Base-by-base conservation (phyloP, 2,113 vertebrate genomes). In the Elephas maximus region DNA sequence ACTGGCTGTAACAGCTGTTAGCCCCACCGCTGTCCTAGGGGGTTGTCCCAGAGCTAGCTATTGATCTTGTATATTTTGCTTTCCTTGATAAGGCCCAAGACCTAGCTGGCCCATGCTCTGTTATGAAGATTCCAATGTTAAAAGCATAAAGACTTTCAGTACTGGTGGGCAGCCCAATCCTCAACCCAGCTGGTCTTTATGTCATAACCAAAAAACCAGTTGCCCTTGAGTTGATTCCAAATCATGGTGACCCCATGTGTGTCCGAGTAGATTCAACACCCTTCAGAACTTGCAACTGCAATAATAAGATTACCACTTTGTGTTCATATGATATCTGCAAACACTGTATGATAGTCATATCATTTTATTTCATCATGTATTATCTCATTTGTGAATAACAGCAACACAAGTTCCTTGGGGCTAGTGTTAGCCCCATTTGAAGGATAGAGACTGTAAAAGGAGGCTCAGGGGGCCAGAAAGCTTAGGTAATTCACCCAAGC, bases 331-430 rank as follows among this genome's bases (percentile, higher is more conserved):
- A 67, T 74, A 37, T 63, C 62, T 88, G 57, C 20, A 7, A 18
- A 4, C 0, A 1, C 24, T 41, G 3, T 26, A 2, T 28, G n/a
- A 5, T 26, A 37, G 23, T 74, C 0, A 2, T 33, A 48, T 7
- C 17, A 10, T 23, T 65, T 18, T 26, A 45, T 6, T 21, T 10
- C 17, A 28, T 81, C 86, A 53, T 37, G 26, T 4, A 5, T 2
- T 2, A n/a, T 18, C 51, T 88, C 33, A 44, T 57, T 30, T 85
- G 77, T 91, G 79, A 79, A 44, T 33, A 84, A 71, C 0, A 67
- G 45, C 8, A 71, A 28, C 5, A 14, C 0, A 23, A 21, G 21
- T 62, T 51, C 26, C 15, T 30, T 15, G 86, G 21, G 30, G 41
- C 44, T 41, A 23, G 12, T 33, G 6, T 53, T 44, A 21, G 65